Evolutionary conservation across 64 coral and sea anemone genomes (phyloP), one percentile per base, ranked within the genome.

Genomic region (Cladopsammia gracilis): DNA sequence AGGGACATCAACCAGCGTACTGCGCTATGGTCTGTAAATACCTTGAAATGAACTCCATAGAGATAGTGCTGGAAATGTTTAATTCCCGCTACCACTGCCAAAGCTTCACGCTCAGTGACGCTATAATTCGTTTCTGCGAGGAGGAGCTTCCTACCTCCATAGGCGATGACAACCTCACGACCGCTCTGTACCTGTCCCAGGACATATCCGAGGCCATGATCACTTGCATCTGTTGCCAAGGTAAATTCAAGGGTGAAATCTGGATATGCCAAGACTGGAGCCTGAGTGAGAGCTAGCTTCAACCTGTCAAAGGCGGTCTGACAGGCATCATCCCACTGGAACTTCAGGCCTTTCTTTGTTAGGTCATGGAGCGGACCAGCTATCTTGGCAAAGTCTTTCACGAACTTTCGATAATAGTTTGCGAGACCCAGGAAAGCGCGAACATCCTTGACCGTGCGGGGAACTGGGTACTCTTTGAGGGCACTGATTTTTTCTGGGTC

Each of bases 41-140:
- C 65, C 10, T 0, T 86, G 3, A 86, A 86, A 9, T 66, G 34
- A 0, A 19, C 1, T 12, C 64, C 16, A 34, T 86, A 48, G 13
- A 86, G 22, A 24, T 86, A 86, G 13, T 19, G 67, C 5, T 71
- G 42, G 46, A 48, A 67, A 14, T 52, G 22, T 13, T 54, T 47
- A 24, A 86, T 71, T 5, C 60, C 83, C 4, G 10, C 10, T 24
- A 86, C 46, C 3, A 71, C 61, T 3, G n/a, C 70, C 1, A 89
- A 10, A 11, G 58, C 71, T 62, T 89, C 87, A 6, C 87, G 20
- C 20, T 89, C 87, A 5, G 71, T 77, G 25, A 73, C 73, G 24
- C 53, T 76, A 60, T 62, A 89, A 20, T 89, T 89, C 3, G 57
- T 22, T 58, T 89, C 87, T 3, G 56, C 73, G 6, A 23, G 50